These are phyloP conservation scores for Hippocampus zosterae DNA, from an alignment of 2,113 vertebrate species.

Conservation along the genomic window DNA sequence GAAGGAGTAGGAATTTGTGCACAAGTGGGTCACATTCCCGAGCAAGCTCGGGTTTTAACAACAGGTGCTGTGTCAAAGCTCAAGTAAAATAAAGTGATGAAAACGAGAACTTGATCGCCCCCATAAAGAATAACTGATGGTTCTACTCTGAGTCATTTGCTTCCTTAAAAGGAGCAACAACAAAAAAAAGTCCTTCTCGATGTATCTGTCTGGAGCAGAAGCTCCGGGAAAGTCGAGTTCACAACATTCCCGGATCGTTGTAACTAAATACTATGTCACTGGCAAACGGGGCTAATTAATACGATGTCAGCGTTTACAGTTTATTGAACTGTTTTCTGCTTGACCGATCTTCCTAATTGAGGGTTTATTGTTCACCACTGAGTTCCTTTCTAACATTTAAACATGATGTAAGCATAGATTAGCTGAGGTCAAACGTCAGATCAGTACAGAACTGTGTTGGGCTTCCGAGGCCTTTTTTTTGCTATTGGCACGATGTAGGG, in stretches of 20 bases:
- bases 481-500: too few species aligned
- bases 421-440: neutral
- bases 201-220: neutral
- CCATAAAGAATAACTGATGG: slow-evolving; percentile 22
- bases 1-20: slow-evolving; percentile 14
- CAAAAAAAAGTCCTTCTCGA: slow-evolving; percentile 8
- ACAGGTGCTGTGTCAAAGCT: slow-evolving; percentile 6
- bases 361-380: neutral
- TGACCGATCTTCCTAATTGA: neutral
- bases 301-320: neutral
- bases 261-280: neutral
- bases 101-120: slow-evolving; percentile 19
- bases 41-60: slow-evolving; percentile 24
- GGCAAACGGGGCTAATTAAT: neutral
- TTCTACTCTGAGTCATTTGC: slow-evolving; percentile 36
- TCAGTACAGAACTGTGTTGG: neutral
- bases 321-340: neutral
- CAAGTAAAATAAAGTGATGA: slow-evolving; percentile 36
- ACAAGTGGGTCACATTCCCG: neutral
- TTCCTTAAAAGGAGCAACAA: slow-evolving; percentile 47
- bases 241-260: neutral
- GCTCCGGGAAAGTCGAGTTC: neutral
- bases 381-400: neutral
- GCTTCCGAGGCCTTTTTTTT: neutral
- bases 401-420: neutral